Percentiles rank a stretch among this genome's conserved stretches.
phyloP scores from a whole-genome alignment of 53 echinoderm and acorn worm genomes.

The Mesocentrotus franciscanus region DNA sequence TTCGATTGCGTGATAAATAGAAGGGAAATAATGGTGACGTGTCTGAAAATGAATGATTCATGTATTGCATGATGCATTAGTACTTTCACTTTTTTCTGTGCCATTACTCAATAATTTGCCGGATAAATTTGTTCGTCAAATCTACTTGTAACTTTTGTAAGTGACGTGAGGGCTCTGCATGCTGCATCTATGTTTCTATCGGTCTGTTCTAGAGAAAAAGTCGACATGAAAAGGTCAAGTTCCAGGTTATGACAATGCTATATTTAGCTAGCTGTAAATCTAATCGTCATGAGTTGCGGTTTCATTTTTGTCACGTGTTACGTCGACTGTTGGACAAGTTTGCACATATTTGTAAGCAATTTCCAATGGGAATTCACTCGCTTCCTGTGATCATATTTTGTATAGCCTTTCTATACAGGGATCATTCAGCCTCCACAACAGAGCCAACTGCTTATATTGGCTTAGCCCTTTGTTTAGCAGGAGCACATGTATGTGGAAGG shows the following conservation, averaged over 20 bases:
- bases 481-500: slow-evolving; percentile 29
- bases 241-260: slow-evolving; percentile 25
- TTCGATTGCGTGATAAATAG: not conserved
- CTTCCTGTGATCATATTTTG: too few species aligned
- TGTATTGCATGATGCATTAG: not conserved
- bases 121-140: not conserved
- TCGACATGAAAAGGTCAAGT: slow-evolving; percentile 13
- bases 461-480: slow-evolving; percentile 8
- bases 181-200: not conserved
- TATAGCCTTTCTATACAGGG: too few species aligned
- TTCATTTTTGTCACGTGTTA: not conserved
- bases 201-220: not conserved
- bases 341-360: not conserved
- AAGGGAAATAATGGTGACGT: slow-evolving; percentile 15
- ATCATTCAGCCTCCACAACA: too few species aligned
- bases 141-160: too few species aligned
- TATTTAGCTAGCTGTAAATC: slow-evolving; percentile 1
- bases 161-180: not conserved
- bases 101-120: not conserved
- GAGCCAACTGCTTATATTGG: not conserved
- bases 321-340: not conserved
- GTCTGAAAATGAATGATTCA: slow-evolving; percentile 28
- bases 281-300: not conserved
- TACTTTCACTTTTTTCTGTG: not conserved
- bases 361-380: not conserved